Conservation (phyloP, 2,888 invertebrate genomes). For the Lithophane leautieri region DNA sequence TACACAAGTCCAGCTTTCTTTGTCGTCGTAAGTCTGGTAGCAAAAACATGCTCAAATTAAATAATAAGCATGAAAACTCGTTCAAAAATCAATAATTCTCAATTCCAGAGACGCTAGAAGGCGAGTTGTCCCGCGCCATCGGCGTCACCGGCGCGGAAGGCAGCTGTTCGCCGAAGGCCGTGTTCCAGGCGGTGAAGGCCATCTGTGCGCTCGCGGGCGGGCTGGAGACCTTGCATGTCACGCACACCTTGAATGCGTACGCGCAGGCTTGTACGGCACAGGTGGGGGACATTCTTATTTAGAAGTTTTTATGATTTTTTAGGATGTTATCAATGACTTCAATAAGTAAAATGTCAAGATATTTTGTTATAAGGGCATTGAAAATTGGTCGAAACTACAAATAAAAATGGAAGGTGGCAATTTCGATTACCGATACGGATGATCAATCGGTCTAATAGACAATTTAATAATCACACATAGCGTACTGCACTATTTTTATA, state of each 20-base stretch:
- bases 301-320: too few species aligned
- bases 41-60: too few species aligned
- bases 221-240: conserved; percentile 96
- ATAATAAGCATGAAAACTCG: not conserved
- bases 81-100: conserved; percentile 12
- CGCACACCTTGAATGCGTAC: conserved; percentile 93
- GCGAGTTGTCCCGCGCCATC: conserved; percentile 94
- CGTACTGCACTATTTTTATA: too few species aligned
- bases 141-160: conserved; percentile 91
- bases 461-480: too few species aligned
- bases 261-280: conserved; percentile 90
- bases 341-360: too few species aligned
- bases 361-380: too few species aligned
- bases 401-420: too few species aligned
- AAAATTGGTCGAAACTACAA: too few species aligned
- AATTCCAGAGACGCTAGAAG: conserved; percentile 93
- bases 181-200: conserved; percentile 97
- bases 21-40: not conserved
- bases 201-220: conserved; percentile 97
- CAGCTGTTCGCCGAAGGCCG: conserved; percentile 89
- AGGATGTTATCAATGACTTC: too few species aligned
- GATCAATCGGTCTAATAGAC: too few species aligned
- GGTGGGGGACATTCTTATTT: conserved; percentile 67
- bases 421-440: too few species aligned
- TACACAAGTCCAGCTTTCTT: not conserved